Evolutionary conservation across 2,797 vertebrate species (phyloP), one percentile per base, ranked within the genome.

Genomic region (Neostethus bicornis): DNA sequence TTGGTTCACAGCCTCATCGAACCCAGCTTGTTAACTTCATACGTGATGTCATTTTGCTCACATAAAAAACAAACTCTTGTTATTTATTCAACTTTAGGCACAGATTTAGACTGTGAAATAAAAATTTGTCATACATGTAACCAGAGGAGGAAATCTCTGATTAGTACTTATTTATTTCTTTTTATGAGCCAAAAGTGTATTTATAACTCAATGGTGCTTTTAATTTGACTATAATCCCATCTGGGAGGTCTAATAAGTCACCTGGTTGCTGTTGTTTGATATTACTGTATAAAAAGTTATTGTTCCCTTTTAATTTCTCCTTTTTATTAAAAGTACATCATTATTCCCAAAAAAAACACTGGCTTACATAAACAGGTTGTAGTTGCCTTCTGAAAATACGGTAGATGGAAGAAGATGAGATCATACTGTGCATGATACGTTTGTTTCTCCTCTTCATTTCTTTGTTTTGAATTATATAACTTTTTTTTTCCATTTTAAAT

Each of bases 261-360:
- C 84, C 87, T 87, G 86, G 71, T 84, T 85, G 84, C 78, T 69
- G 77, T 84, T 81, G 85, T 85, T 77, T 80, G 67, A 86, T 70
- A 85, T 81, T 75, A 64, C 61, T 70, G 65, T 71, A 35, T 41
- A 60, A 57, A 75, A 64, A 47, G 29, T 56, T 59, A 66, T 55
- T 51, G 61, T 63, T 70, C 42, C 55, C 70, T 61, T 68, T 75
- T 61, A 58, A 68, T 73, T 73, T 69, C 24, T 62, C 66, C 35
- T 72, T 56, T 7, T 69, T 78, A 67, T 75, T 58, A 58, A 54
- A 73, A 63, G 77, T 70, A 73, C 69, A 70, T 65, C 58, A 64
- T 28, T 66, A 67, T 50, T 59, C 73, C 37, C 69, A 66, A 74
- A 65, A 55, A 28, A 25, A 41, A 35, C 29, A 61, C 71, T 63